Conservation (phyloP, 2,113 vertebrate species). For the Macroglossus sobrinus region DNA sequence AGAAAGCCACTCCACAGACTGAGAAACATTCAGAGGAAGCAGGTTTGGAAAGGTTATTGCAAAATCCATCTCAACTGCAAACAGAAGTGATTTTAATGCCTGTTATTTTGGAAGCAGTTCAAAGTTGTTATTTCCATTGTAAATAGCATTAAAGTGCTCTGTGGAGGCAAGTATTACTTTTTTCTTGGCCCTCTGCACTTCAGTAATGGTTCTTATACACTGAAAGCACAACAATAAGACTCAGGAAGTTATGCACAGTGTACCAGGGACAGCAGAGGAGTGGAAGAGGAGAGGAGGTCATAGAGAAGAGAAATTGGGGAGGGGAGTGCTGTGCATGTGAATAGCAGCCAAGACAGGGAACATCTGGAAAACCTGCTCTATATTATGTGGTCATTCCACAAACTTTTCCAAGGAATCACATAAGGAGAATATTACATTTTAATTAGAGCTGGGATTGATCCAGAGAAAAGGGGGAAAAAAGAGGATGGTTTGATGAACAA, state of each 20-base stretch:
- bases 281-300: conserved; percentile 30
- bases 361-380: conserved; percentile 65
- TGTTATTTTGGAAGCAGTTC: conserved; percentile 79
- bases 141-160: conserved; percentile 70
- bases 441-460: conserved; percentile 73
- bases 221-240: conserved; percentile 51
- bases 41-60: conserved; percentile 78
- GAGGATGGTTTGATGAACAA: conserved; percentile 53
- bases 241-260: conserved; percentile 56
- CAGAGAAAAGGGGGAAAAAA: conserved; percentile 37
- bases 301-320: conserved; percentile 47
- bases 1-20: conserved; percentile 73
- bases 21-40: conserved; percentile 76
- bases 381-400: conserved; percentile 75
- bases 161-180: conserved; percentile 57
- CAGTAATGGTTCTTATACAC: conserved; percentile 63
- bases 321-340: conserved; percentile 38
- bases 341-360: conserved; percentile 55
- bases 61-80: conserved; percentile 77
- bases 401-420: conserved; percentile 70
- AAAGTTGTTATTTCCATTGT: conserved; percentile 73
- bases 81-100: conserved; percentile 80
- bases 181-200: conserved; percentile 64
- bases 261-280: conserved; percentile 44
- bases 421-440: conserved; percentile 74